Evolutionary conservation across 2,113 vertebrate species (phyloP), one percentile per base, ranked within the genome.

Genomic region (Scopus umbretta): DNA sequence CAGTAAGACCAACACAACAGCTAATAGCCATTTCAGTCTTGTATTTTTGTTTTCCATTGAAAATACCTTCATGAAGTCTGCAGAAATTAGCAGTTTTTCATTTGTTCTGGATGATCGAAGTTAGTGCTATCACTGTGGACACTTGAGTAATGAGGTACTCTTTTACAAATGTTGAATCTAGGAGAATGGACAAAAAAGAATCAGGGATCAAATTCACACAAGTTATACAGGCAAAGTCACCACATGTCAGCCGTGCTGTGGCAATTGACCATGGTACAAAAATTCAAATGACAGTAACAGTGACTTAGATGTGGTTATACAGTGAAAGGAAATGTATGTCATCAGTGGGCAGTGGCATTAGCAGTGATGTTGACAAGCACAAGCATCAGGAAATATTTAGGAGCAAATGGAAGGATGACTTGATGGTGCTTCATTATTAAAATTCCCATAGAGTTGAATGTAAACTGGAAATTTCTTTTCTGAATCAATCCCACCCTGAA

Each of bases 191-290:
- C 9, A 42, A 34, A 58, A 58, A 52, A 53, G 68, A 40, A 32
- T 6, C 25, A 56, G 8, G 7, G 20, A 71, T 34, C 9, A 18
- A 52, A 61, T 56, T 75, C 36, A 40, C 47, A 29, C 7, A 78
- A 26, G 19, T 63, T 72, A 18, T 1, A 52, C 47, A 16, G 52
- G 21, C 19, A 53, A 88, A 82, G 29, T 80, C 42, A 66, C 20
- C 0, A 0, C 9, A 5, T 74, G 27, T 65, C 20, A 89, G 1
- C 40, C 17, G 2, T 73, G 29, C 42, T 71, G 3, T 45, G 34
- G 10, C 67, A 58, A 56, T 56, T 80, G 50, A 19, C 32, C 10
- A 5, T n/a, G 22, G 9, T 76, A 68, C 43, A 80, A 18, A 95
- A 91, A 38, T 68, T 56, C 15, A 53, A 29, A 59, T 74, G 45